A percentile compares a stretch with the other conserved stretches of the same genome.
These are phyloP conservation scores for Thamnophis sirtalis DNA, from an alignment of 2,113 vertebrate genomes.

Conservation along the genomic window DNA sequence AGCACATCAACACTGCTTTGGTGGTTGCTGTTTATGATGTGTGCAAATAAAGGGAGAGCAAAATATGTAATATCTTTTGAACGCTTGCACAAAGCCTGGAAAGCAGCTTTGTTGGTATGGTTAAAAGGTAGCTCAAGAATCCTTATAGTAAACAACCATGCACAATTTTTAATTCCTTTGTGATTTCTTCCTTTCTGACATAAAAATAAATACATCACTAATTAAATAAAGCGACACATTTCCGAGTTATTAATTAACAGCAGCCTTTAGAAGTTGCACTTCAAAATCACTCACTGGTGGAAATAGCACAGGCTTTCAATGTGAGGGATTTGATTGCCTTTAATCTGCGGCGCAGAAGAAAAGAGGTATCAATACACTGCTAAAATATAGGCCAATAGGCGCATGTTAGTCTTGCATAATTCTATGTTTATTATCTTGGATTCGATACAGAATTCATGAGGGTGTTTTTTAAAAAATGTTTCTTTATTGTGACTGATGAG, in stretches of 20 bases:
- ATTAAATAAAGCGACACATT: neutral
- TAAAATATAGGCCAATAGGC: slow-evolving; percentile 1
- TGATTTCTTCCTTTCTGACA: neutral
- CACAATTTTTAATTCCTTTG: neutral
- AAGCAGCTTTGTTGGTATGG: neutral
- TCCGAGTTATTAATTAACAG: neutral
- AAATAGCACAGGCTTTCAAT: neutral
- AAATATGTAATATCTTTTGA: neutral
- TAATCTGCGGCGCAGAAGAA: neutral
- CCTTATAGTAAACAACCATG: neutral
- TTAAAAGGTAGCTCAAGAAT: neutral
- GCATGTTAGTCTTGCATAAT: neutral
- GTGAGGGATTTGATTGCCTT: neutral
- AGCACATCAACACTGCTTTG: neutral
- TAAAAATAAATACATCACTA: neutral
- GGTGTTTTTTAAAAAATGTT: neutral
- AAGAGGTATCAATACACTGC: neutral
- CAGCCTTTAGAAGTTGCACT: neutral
- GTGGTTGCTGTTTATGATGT: neutral
- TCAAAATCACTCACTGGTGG: neutral
- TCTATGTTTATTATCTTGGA: neutral
- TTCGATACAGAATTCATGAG: neutral
- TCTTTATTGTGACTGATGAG: neutral
- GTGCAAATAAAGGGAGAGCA: neutral
- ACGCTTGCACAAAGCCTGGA: neutral